Evolutionary conservation across 64 coral and sea anemone genomes (phyloP).

Genomic region (Platygyra sinensis): DNA sequence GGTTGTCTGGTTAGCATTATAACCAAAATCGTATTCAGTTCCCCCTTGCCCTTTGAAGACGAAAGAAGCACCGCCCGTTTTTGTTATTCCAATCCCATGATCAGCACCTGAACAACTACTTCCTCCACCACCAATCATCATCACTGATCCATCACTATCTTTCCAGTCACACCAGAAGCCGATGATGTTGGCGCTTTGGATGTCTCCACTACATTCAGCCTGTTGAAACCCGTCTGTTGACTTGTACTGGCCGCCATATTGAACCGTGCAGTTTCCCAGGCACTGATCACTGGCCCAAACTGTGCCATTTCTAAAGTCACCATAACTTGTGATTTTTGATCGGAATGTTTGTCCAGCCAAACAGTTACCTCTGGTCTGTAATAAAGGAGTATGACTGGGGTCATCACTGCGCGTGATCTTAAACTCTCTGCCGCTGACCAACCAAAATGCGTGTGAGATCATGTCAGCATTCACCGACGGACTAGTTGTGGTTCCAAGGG

Average conservation of each 20-base stretch:
- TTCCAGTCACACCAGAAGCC: not conserved
- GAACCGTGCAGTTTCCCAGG: not conserved
- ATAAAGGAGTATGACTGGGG: not conserved
- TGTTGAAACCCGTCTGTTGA: slow-evolving; percentile 13
- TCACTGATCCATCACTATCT: not conserved
- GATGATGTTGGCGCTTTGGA: not conserved
- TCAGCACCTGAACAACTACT: not conserved
- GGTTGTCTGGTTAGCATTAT: not conserved
- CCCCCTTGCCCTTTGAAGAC: not conserved
- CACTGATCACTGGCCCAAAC: not conserved
- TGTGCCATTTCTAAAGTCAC: not conserved
- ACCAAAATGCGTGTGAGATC: not conserved
- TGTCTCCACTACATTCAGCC: not conserved
- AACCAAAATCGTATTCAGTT: not conserved
- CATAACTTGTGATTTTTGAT: slow-evolving; percentile 4
- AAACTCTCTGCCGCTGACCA: slow-evolving; percentile 39
- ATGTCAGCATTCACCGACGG: not conserved
- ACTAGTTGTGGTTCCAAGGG: not conserved
- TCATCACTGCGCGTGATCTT: slow-evolving; percentile 66
- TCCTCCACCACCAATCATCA: slow-evolving; percentile 6
- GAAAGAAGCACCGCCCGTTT: not conserved
- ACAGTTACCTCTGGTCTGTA: slow-evolving; percentile 12
- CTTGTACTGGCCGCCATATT: slow-evolving; percentile 3
- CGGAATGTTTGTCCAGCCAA: not conserved
- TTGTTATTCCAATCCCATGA: slow-evolving; percentile 1